phyloP scores from a whole-genome alignment of 2,888 invertebrate species.

The Lucinisca nassula region DNA sequence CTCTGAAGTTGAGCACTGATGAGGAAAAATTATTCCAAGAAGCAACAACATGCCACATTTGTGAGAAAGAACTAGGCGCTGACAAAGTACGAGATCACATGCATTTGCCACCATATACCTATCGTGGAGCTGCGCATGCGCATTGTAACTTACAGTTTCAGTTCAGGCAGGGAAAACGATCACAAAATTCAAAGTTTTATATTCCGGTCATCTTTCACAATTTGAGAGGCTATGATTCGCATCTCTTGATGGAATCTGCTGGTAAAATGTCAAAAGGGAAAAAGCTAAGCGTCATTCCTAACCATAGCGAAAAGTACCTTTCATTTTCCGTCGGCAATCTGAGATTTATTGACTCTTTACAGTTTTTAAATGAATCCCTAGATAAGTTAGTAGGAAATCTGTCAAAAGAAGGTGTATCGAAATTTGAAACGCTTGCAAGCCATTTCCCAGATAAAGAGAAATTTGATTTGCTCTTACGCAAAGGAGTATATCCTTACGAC shows the following conservation, averaged over 20 bases:
- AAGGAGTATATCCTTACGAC: constrained; percentile 56
- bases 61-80: background rate
- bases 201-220: constrained; percentile 62
- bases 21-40: too few species aligned
- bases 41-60: too few species aligned
- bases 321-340: constrained; percentile 72
- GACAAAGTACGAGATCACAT: constrained; percentile 3
- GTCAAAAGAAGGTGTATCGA: background rate
- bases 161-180: constrained; percentile 3
- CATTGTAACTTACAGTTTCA: constrained; percentile 2
- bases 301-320: constrained; percentile 72
- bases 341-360: constrained; percentile 51
- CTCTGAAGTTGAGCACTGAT: constrained; percentile 9
- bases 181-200: constrained; percentile 7
- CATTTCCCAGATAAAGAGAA: background rate
- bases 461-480: constrained; percentile 13
- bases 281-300: constrained; percentile 63
- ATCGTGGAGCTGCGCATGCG: background rate
- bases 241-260: constrained; percentile 31
- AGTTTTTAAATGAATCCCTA: constrained; percentile 44
- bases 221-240: constrained; percentile 48
- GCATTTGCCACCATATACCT: background rate
- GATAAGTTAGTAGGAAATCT: constrained; percentile 40
- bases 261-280: constrained; percentile 36
- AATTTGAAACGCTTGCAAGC: constrained; percentile 17